Evolutionary conservation across 2,797 vertebrate genomes (phyloP).

Genomic region (Lycodopsis pacificus): DNA sequence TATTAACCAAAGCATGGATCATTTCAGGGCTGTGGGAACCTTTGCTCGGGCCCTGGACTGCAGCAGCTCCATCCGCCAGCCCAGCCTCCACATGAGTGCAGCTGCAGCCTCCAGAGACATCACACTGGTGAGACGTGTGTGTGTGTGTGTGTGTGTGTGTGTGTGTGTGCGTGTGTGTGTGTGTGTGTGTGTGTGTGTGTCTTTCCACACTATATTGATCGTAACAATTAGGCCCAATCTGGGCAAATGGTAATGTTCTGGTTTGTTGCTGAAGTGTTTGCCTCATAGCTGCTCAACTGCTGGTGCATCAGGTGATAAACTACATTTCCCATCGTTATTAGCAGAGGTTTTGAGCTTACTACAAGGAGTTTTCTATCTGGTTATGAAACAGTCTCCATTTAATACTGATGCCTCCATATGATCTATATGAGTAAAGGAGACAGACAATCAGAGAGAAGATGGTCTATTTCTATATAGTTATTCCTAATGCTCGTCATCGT

Average conservation of each 20-base stretch:
- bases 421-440: background rate
- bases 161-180: background rate
- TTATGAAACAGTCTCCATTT: background rate
- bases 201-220: background rate
- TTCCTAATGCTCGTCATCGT: too few species aligned
- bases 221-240: background rate
- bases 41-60: conserved; percentile 95
- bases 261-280: too few species aligned
- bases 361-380: background rate
- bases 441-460: background rate
- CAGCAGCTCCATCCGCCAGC: conserved; percentile 97
- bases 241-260: too few species aligned
- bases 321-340: background rate
- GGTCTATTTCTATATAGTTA: too few species aligned
- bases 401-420: too few species aligned
- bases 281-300: background rate
- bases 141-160: too few species aligned
- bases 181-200: background rate
- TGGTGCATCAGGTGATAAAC: background rate
- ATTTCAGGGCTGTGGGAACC: conserved; percentile 91
- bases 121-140: conserved; percentile 91
- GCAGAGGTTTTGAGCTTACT: background rate
- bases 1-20: background rate
- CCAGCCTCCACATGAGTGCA: conserved; percentile 96
- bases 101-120: conserved; percentile 95